phyloP scores from a whole-genome alignment of 2,888 invertebrate genomes.

The Oscheius onirici region DNA sequence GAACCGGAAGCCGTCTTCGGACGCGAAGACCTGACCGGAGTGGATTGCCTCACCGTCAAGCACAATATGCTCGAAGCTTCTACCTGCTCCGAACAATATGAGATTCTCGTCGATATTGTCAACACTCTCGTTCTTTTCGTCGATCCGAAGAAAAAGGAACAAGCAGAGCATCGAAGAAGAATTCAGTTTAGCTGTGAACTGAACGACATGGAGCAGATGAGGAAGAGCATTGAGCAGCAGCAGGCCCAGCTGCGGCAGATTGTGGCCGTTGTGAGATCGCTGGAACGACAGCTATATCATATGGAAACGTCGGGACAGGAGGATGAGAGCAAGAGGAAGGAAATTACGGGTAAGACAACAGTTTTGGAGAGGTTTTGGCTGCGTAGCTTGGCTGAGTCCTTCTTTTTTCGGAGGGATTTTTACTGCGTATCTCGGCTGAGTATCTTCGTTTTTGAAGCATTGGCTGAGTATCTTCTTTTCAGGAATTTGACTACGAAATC shows the following conservation, averaged over 20 bases:
- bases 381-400: too few species aligned
- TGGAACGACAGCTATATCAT: slow-evolving; percentile 77
- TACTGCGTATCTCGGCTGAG: too few species aligned
- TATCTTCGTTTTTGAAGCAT: too few species aligned
- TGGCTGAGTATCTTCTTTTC: too few species aligned
- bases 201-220: slow-evolving; percentile 37
- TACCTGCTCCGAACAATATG: slow-evolving; percentile 77
- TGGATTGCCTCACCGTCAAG: slow-evolving; percentile 93
- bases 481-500: too few species aligned
- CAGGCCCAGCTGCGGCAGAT: slow-evolving; percentile 73
- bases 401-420: too few species aligned
- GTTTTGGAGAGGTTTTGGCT: too few species aligned
- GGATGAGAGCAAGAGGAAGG: slow-evolving; percentile 72
- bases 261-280: slow-evolving; percentile 83
- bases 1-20: slow-evolving; percentile 21
- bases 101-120: slow-evolving; percentile 95
- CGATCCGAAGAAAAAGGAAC: slow-evolving; percentile 86
- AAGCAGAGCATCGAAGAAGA: slow-evolving; percentile 76
- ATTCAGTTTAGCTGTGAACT: slow-evolving; percentile 34
- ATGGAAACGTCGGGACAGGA: slow-evolving; percentile 43
- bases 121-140: slow-evolving; percentile 95
- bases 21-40: slow-evolving; percentile 70
- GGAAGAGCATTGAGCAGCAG: slow-evolving; percentile 37
- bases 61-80: slow-evolving; percentile 91
- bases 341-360: too few species aligned